A percentile compares a stretch with the other conserved stretches of the same genome.
These are phyloP conservation scores for Bicyclus anynana DNA, from an alignment of 1,140 invertebrate genomes.

Conservation along the genomic window DNA sequence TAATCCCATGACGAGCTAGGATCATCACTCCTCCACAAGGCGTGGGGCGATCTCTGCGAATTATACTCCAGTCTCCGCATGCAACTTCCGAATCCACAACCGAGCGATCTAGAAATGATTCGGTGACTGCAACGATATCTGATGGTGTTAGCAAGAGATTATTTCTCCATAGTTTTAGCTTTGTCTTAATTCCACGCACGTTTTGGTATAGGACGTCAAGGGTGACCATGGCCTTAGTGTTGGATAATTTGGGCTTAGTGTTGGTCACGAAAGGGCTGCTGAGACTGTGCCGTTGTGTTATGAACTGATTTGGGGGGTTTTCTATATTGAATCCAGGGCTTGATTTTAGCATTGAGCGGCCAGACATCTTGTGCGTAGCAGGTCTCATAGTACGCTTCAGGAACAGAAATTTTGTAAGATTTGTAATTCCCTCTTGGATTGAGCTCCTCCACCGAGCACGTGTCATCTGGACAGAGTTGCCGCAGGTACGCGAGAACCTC, in stretches of 20 bases:
- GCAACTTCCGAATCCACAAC: neutral
- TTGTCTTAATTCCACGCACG: no score
- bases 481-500: slow-evolving; percentile 6
- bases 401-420: slow-evolving; percentile 16
- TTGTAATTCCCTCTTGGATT: slow-evolving; percentile 19
- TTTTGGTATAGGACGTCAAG: no score
- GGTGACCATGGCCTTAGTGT: no score
- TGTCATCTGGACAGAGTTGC: slow-evolving; percentile 1
- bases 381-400: neutral
- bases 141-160: neutral
- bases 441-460: slow-evolving; percentile 12
- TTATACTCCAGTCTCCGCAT: neutral
- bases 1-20: neutral
- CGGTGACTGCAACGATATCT: neutral
- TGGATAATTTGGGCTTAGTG: neutral
- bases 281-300: neutral
- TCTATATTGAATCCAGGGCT: neutral
- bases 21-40: slow-evolving; percentile 1
- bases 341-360: neutral
- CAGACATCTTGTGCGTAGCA: neutral
- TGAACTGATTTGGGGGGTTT: neutral
- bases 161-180: neutral
- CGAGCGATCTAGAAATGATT: neutral
- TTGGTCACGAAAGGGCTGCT: neutral
- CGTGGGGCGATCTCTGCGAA: neutral